Conservation (phyloP, 1,140 invertebrate genomes). For the Tribolium castaneum region DNA sequence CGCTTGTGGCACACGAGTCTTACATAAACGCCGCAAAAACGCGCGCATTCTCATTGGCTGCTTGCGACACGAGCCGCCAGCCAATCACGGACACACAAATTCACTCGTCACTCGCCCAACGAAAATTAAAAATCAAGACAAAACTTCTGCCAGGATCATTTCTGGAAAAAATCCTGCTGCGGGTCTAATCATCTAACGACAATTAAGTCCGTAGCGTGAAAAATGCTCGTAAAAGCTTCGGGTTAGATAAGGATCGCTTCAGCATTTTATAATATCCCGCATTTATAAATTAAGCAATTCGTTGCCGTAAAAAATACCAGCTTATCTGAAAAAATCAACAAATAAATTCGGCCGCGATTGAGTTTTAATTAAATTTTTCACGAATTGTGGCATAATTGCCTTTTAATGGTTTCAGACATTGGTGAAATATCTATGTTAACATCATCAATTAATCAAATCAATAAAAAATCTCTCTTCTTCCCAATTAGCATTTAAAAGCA, state of each 20-base stretch:
- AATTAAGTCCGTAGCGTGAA: neutral
- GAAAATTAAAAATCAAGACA: too few species aligned
- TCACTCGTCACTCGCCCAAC: too few species aligned
- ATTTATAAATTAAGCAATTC: neutral
- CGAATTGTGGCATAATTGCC: neutral
- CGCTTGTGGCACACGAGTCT: neutral
- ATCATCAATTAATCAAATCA: constrained; percentile 3
- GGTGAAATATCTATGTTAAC: constrained; percentile 18
- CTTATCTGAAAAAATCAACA: constrained; percentile 8
- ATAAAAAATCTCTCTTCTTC: neutral
- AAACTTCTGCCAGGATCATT: too few species aligned
- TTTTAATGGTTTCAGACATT: constrained; percentile 1
- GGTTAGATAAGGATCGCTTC: neutral
- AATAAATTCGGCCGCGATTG: neutral
- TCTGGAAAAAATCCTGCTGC: neutral
- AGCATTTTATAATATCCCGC: neutral
- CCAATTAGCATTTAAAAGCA: constrained; percentile 14
- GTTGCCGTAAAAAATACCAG: neutral
- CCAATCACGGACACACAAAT: neutral
- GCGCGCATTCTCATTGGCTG: neutral
- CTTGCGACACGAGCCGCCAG: neutral
- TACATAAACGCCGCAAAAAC: neutral
- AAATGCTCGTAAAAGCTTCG: neutral
- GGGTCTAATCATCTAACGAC: neutral
- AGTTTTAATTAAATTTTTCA: neutral